Percentiles rank a stretch among this genome's conserved stretches.
These are phyloP conservation scores for Sisor rabdophorus DNA, from an alignment of 2,113 vertebrate genomes.

Conservation along the genomic window DNA sequence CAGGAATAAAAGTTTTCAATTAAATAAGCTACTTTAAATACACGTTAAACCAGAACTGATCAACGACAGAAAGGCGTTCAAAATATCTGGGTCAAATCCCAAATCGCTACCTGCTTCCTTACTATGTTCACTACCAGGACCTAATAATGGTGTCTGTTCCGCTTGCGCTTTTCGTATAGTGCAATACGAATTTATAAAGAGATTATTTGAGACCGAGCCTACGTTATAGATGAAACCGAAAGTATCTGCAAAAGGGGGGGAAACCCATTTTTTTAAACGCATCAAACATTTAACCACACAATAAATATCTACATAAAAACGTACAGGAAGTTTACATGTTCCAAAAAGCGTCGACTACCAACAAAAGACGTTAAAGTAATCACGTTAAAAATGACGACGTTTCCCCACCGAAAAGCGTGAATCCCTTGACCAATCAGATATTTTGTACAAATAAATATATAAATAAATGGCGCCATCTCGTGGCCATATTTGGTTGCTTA, in stretches of 20 bases:
- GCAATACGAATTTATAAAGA: not conserved
- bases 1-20: not conserved
- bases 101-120: not conserved
- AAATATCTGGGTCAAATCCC: not conserved
- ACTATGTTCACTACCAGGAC: not conserved
- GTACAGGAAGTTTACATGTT: not conserved
- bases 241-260: not conserved
- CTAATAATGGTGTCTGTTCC: not conserved
- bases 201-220: not conserved
- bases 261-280: not conserved
- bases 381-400: not conserved
- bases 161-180: not conserved
- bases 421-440: too few relatives aligned
- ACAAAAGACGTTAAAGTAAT: not conserved
- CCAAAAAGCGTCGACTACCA: not conserved
- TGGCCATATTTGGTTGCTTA: not conserved
- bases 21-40: not conserved
- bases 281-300: not conserved
- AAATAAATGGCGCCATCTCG: not conserved
- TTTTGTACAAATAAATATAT: too few relatives aligned
- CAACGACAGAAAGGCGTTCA: not conserved
- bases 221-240: constrained; percentile 17
- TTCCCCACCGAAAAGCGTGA: not conserved
- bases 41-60: not conserved
- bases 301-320: not conserved